Percentiles rank a stretch among this genome's conserved stretches.
phyloP scores from a whole-genome alignment of 2,888 invertebrate species.

The Trichacis sp. region DNA sequence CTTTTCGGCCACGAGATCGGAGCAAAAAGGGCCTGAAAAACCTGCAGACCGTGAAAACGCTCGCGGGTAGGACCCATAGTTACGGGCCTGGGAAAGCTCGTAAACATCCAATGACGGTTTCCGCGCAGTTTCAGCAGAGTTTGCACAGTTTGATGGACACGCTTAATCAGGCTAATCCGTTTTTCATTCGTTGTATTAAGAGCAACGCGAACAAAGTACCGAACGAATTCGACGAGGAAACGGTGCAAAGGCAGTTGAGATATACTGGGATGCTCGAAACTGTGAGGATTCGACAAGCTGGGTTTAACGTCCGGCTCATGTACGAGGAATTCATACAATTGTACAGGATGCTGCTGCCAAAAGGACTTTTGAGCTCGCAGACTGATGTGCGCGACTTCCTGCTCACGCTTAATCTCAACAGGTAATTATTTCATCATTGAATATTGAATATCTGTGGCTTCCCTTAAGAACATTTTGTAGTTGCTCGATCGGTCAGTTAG shows the following conservation, averaged over 20 bases:
- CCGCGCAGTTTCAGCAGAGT: slow-evolving; percentile 95
- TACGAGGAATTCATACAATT: slow-evolving; percentile 95
- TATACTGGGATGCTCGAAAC: slow-evolving; percentile 98
- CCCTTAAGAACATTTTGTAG: too few species aligned
- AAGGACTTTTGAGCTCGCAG: slow-evolving; percentile 87
- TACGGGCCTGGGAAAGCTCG: slow-evolving; percentile 75
- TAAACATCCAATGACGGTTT: slow-evolving; percentile 92
- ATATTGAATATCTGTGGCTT: too few species aligned
- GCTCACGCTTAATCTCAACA: slow-evolving; percentile 83
- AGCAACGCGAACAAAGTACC: slow-evolving; percentile 94
- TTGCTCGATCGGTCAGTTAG: too few species aligned
- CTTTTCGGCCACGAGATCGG: slow-evolving; percentile 87
- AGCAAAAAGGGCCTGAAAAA: slow-evolving; percentile 91
- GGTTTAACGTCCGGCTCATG: slow-evolving; percentile 92
- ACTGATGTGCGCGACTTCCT: slow-evolving; percentile 88
- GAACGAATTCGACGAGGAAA: slow-evolving; percentile 92
- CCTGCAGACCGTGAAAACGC: slow-evolving; percentile 90
- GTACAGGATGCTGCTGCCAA: slow-evolving; percentile 90
- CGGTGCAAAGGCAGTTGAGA: slow-evolving; percentile 85
- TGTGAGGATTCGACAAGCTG: slow-evolving; percentile 92
- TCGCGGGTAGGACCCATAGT: slow-evolving; percentile 81
- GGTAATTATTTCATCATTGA: background rate
- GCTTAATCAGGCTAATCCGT: slow-evolving; percentile 88
- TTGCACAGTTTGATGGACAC: slow-evolving; percentile 93
- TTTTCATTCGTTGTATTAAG: slow-evolving; percentile 93